Percentiles rank a stretch among this genome's conserved stretches.
Conservation (phyloP, 2,888 invertebrate genomes). For the Sepiola atlantica region DNA sequence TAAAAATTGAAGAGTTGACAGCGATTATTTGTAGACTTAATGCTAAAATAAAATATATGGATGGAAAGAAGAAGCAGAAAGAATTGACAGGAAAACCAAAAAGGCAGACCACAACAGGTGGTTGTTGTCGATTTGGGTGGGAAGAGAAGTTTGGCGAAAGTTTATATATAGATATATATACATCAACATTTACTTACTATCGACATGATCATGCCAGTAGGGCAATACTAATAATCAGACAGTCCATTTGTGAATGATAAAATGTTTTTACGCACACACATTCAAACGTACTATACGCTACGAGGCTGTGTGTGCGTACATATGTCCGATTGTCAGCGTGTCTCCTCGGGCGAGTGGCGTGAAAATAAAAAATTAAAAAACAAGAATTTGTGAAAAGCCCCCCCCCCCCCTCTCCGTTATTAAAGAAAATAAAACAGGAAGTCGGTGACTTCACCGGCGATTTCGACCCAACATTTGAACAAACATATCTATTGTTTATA, state of each 20-base stretch:
- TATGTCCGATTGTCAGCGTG: not conserved
- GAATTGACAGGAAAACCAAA: no score
- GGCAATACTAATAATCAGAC: not conserved
- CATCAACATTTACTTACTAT: not conserved
- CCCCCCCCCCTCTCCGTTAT: not conserved
- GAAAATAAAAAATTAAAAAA: conserved; percentile 16
- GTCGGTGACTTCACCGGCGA: not conserved
- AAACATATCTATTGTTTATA: not conserved
- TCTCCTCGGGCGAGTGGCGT: not conserved
- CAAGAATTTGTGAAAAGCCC: no score
- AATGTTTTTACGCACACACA: not conserved
- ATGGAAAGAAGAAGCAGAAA: no score
- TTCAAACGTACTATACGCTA: not conserved
- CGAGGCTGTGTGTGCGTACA: not conserved
- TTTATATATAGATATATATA: not conserved
- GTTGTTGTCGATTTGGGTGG: no score
- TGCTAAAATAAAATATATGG: no score
- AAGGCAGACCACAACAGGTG: no score
- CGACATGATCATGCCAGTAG: not conserved
- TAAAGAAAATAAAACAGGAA: not conserved
- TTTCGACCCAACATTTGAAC: not conserved
- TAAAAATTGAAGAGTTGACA: no score
- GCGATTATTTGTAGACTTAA: no score
- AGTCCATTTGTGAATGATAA: not conserved
- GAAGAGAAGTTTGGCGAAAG: not conserved